Evolutionary conservation across 2,113 vertebrate species (phyloP).

Genomic region (Pygathrix nemaeus): DNA sequence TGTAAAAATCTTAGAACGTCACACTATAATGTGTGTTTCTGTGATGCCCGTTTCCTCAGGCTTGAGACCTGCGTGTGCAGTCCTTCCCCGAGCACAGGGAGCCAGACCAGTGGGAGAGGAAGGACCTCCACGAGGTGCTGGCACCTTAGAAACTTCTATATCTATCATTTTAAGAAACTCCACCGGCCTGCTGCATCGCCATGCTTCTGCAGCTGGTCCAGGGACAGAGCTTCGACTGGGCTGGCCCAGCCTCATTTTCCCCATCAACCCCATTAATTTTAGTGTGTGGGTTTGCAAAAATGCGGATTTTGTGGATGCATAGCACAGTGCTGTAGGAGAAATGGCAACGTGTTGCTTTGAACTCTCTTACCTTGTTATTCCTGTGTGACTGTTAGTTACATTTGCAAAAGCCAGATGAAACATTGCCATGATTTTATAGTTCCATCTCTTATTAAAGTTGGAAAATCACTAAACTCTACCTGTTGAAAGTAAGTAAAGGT

Average conservation of each 20-base stretch:
- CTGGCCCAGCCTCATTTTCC: background rate
- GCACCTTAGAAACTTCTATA: background rate
- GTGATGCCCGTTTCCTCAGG: too few relatives aligned
- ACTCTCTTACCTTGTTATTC: background rate
- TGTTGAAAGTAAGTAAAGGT: background rate
- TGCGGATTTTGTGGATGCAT: accelerated
- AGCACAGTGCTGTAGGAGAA: accelerated
- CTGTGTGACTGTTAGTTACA: background rate
- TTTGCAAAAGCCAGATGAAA: background rate
- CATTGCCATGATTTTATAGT: background rate
- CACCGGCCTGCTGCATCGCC: background rate
- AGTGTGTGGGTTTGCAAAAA: background rate
- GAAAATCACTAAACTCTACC: background rate
- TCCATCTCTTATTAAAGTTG: background rate
- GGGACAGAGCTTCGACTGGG: too few relatives aligned
- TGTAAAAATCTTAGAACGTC: too few relatives aligned
- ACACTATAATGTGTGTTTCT: background rate
- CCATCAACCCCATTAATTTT: background rate
- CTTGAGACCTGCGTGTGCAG: accelerated
- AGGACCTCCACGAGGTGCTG: background rate
- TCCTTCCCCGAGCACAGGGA: background rate
- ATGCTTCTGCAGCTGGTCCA: background rate
- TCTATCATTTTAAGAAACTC: background rate
- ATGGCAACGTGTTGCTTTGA: background rate
- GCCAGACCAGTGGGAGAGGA: background rate